Conservation (phyloP, 2,113 vertebrate genomes). For the Empidonax alnorum region DNA sequence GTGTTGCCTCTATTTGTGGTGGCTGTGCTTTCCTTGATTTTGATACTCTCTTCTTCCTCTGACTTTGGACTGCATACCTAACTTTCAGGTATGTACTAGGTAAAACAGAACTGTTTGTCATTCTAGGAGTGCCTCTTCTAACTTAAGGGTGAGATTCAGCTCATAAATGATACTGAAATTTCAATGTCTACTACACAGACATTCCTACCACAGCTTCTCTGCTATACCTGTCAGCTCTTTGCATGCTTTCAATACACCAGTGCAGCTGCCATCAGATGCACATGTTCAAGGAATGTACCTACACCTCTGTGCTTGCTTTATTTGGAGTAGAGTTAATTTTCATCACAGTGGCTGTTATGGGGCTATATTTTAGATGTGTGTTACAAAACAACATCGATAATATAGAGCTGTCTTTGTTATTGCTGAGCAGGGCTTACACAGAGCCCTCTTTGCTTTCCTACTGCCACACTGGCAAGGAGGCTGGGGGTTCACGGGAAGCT, state of each 20-base stretch:
- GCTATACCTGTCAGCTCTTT: neutral
- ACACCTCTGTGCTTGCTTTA: neutral
- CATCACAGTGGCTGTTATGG: too few species aligned
- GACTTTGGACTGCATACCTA: neutral
- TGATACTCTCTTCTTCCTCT: neutral
- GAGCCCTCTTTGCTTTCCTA: neutral
- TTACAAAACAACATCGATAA: neutral
- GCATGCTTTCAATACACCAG: neutral
- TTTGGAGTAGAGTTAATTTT: neutral
- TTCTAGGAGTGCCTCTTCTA: neutral
- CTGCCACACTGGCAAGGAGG: rapidly evolving
- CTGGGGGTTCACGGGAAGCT: neutral
- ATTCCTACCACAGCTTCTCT: neutral
- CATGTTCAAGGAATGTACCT: neutral
- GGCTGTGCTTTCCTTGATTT: neutral
- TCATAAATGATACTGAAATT: neutral
- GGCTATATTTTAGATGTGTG: rapidly evolving
- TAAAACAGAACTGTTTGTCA: neutral
- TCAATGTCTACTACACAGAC: neutral
- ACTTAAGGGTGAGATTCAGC: neutral
- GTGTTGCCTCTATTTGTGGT: neutral
- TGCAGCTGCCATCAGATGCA: neutral
- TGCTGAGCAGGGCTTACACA: neutral
- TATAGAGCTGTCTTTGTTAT: neutral
- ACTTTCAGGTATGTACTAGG: neutral